A percentile compares a stretch with the other conserved stretches of the same genome.
Conservation (phyloP, 30 jellyfish, hydroid and myxozoan genomes). For the Phacellophora camtschatica region DNA sequence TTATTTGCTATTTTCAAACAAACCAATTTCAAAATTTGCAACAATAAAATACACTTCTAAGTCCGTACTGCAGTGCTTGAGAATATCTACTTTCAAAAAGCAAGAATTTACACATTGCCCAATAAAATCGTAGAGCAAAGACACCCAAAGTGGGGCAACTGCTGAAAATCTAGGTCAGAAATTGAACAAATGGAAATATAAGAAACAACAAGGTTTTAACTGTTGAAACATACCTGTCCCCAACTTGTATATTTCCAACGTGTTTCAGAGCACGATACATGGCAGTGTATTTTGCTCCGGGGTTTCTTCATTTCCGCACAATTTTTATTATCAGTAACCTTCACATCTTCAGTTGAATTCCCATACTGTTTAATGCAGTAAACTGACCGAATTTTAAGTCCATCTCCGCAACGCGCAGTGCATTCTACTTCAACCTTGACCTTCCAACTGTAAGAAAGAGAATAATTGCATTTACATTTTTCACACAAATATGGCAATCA, state of each 20-base stretch:
- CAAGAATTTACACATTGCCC: too few species aligned
- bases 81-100: too few species aligned
- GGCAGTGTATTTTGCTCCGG: constrained; percentile 65
- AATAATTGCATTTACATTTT: too few species aligned
- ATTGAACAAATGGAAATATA: neutral
- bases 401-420: constrained; percentile 88
- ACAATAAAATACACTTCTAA: too few species aligned
- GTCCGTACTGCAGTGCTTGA: too few species aligned
- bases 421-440: constrained; percentile 68
- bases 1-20: too few species aligned
- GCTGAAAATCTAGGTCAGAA: too few species aligned
- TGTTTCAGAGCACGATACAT: constrained; percentile 67
- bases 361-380: constrained; percentile 67
- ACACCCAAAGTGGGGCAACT: too few species aligned
- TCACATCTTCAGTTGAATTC: constrained; percentile 41
- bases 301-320: constrained; percentile 68
- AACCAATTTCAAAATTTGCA: too few species aligned
- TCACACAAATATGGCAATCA: too few species aligned
- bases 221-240: constrained; percentile 67
- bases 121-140: too few species aligned
- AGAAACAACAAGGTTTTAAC: neutral
- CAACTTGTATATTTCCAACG: constrained; percentile 88
- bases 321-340: constrained; percentile 53
- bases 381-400: constrained; percentile 62
- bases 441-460: constrained; percentile 72